phyloP scores from a whole-genome alignment of 2,797 vertebrate genomes.

The Acanthopagrus latus region DNA sequence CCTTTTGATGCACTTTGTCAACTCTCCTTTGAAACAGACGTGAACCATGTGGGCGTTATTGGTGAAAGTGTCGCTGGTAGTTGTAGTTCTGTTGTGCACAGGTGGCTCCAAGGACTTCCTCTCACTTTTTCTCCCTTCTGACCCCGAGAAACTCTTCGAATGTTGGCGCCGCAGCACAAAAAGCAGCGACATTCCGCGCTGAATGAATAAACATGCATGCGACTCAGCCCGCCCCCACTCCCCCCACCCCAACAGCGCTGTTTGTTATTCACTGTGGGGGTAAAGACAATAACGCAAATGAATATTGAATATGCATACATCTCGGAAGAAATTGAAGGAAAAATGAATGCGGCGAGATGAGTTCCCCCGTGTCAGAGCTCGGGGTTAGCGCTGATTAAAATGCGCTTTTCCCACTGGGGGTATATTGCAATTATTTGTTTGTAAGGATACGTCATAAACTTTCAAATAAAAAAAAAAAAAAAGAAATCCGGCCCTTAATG shows the following conservation, averaged over 20 bases:
- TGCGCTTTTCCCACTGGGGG: conserved; percentile 73
- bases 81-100: not conserved
- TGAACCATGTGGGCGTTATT: not conserved
- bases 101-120: not conserved
- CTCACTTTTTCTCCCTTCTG: not conserved
- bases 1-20: not conserved
- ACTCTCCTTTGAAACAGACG: not conserved
- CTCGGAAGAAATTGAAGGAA: conserved; percentile 56
- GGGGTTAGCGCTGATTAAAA: conserved; percentile 84
- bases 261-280: conserved; percentile 71
- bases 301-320: conserved; percentile 80
- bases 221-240: conserved; percentile 38
- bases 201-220: conserved; percentile 43
- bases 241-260: conserved; percentile 49
- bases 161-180: conserved; percentile 4
- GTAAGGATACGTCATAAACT: conserved; percentile 80
- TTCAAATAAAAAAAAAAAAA: conserved; percentile 71
- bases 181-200: conserved; percentile 14
- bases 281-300: conserved; percentile 76
- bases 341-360: conserved; percentile 75
- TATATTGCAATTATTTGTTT: conserved; percentile 82
- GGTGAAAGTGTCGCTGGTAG: too few species aligned
- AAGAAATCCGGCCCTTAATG: conserved; percentile 76
- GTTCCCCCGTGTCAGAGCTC: conserved; percentile 79
- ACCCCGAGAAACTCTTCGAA: not conserved